These are phyloP conservation scores for Caenorhabditis doughertyi DNA, from an alignment of 2,888 invertebrate species.

Conservation along the genomic window DNA sequence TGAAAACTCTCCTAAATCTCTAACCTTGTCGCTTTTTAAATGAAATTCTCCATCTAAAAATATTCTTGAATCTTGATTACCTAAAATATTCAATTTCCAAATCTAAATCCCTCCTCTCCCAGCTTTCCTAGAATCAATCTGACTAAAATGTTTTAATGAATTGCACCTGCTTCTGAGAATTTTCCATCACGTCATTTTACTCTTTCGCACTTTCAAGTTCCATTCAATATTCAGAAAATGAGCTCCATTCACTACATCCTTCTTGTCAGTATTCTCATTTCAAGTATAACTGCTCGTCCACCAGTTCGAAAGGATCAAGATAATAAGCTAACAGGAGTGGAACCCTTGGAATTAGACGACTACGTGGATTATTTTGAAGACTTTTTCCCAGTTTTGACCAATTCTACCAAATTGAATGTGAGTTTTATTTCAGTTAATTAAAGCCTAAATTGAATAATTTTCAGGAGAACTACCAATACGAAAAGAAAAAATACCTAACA, in stretches of 20 bases:
- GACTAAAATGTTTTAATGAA: no score
- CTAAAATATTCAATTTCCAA: no score
- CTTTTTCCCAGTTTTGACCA: slow-evolving; percentile 53
- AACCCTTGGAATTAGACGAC: slow-evolving; percentile 35
- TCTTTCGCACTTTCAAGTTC: no score
- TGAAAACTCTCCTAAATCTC: no score
- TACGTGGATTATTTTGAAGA: slow-evolving; percentile 65
- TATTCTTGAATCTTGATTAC: no score
- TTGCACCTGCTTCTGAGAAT: no score
- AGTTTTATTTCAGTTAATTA: slow-evolving; percentile 10
- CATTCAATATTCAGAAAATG: slow-evolving; percentile 12
- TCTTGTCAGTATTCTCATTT: slow-evolving; percentile 1
- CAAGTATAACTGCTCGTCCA: slow-evolving; percentile 10
- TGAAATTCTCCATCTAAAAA: no score
- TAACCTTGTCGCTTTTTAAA: no score
- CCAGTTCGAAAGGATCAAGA: slow-evolving; percentile 40
- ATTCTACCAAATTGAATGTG: slow-evolving; percentile 62
- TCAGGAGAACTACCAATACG: slow-evolving; percentile 66
- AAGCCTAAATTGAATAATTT: background rate
- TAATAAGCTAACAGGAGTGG: slow-evolving; percentile 24
- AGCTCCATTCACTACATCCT: slow-evolving; percentile 7
- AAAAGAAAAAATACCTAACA: slow-evolving; percentile 67
- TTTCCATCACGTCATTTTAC: no score
- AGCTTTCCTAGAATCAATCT: no score
- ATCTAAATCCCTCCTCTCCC: no score